These are phyloP conservation scores for Osmoderma eremita DNA, from an alignment of 2,888 invertebrate genomes.

Conservation along the genomic window DNA sequence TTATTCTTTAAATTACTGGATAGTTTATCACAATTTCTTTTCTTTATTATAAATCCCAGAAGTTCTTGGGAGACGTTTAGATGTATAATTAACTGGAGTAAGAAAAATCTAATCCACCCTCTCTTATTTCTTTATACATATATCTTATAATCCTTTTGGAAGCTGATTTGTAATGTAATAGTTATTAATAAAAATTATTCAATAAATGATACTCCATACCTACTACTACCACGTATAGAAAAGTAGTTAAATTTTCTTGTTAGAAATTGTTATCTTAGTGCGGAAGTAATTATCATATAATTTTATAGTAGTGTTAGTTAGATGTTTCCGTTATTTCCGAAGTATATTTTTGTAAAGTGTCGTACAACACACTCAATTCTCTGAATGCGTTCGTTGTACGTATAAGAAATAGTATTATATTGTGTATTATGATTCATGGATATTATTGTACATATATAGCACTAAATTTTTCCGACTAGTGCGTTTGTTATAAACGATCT, in stretches of 20 bases:
- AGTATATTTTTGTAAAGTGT: constrained; percentile 51
- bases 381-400: constrained; percentile 19
- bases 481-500: constrained; percentile 45
- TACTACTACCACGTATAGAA: constrained; percentile 22
- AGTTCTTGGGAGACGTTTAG: too few species aligned
- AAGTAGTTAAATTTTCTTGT: constrained; percentile 9
- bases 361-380: constrained; percentile 40
- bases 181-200: too few species aligned
- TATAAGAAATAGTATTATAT: constrained; percentile 20
- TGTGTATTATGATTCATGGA: constrained; percentile 35
- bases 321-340: constrained; percentile 43
- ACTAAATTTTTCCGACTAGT: constrained; percentile 40
- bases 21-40: too few species aligned
- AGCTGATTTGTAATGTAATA: too few species aligned
- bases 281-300: constrained; percentile 34
- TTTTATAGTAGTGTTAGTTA: constrained; percentile 45
- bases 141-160: too few species aligned
- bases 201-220: too few species aligned
- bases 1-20: too few species aligned
- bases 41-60: too few species aligned
- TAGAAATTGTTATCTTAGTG: constrained; percentile 46
- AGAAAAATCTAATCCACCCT: too few species aligned
- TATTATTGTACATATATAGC: constrained; percentile 33
- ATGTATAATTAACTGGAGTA: too few species aligned
- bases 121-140: too few species aligned